These are phyloP conservation scores for Copsychus sechellarum DNA, from an alignment of 2,113 vertebrate genomes.

Conservation along the genomic window DNA sequence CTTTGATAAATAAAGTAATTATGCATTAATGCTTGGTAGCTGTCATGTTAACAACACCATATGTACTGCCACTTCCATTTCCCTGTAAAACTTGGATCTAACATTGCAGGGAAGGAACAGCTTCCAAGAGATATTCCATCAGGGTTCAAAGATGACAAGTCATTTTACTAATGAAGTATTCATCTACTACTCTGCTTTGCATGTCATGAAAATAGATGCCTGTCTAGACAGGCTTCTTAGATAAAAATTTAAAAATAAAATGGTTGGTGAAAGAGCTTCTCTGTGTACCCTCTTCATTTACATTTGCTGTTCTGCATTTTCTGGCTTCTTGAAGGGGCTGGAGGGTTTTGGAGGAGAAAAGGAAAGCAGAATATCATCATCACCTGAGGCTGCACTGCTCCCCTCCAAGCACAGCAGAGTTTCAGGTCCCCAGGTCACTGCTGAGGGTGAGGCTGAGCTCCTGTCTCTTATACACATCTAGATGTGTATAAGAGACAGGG, in stretches of 20 bases:
- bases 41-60: not conserved
- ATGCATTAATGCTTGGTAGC: not conserved
- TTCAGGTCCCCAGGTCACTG: not conserved
- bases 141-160: constrained; percentile 45
- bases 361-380: not conserved
- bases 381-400: not conserved
- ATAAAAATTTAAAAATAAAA: not conserved
- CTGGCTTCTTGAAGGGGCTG: not conserved
- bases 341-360: not conserved
- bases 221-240: constrained; percentile 43
- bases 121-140: constrained; percentile 22
- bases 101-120: not conserved
- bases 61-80: not conserved
- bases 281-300: not conserved
- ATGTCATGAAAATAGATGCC: constrained; percentile 48
- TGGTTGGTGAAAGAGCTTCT: not conserved
- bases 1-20: not conserved
- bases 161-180: constrained; percentile 46
- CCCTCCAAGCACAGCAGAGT: not conserved
- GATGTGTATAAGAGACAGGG: too few relatives aligned
- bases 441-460: not conserved
- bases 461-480: too few relatives aligned
- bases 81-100: not conserved
- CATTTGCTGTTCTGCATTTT: not conserved
- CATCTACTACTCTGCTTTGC: constrained; percentile 38